Base-by-base conservation (phyloP, 2,888 invertebrate genomes). In the Troilus luridus region DNA sequence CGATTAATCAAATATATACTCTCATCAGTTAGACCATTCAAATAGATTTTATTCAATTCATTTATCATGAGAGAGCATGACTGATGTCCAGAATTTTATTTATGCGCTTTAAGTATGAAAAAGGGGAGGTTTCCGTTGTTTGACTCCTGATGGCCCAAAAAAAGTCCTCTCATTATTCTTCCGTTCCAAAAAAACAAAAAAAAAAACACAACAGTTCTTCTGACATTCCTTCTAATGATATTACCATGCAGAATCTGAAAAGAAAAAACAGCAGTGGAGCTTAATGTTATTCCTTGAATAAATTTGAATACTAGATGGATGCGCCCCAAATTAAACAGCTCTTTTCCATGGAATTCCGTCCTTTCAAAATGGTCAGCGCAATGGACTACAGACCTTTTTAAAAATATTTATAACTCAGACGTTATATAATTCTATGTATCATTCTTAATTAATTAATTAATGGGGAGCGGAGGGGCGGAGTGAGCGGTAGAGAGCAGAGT, bases 241-340 rank as follows among this genome's bases (percentile, higher is more conserved):
- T 77, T 41, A 77, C 27, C 72, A 41, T 77, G 27, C 27, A 77
- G 72, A 27, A 77, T 77, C 27, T 77, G 72, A 77, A 77, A 77
- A 14, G 14, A 27, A 14, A 77, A 77, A 77, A 27, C 8, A 27
- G 41, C 14, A 41, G 27, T 41, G 8, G 72, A 19, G 27, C 10
- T 41, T 77, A 77, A 77, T 77, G 41, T 77, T 77, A 77, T 77
- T 77, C 72, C 9, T 2, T 77, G 72, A 77, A 77, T 77, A 77
- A 77, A 77, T 77, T 77, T 77, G 72, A 77, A 77, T 77, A 41
- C 72, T 27, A 77, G 72, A 77, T 27, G 41, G 27, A 41, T 24
- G 67, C 67, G 67, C 12, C 41, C 72, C 41, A 41, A 77, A 77
- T 77, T 27, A 77, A 77, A 41, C 72, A 27, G 72, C 19, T 41